Conservation (phyloP, 2,888 invertebrate species). For the Thera britannica region DNA sequence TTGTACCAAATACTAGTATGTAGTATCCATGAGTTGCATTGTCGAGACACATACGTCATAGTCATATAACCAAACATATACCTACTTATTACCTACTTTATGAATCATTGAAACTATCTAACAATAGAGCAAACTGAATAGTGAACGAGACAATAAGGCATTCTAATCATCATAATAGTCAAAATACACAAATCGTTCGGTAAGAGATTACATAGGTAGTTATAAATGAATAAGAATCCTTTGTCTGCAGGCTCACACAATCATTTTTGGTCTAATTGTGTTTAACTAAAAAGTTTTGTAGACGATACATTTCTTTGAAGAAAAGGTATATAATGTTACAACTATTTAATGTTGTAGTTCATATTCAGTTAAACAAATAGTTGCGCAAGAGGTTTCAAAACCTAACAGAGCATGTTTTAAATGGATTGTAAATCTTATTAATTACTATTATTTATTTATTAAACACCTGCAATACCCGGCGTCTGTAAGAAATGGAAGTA, state of each 20-base stretch:
- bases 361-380: neutral
- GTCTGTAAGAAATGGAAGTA: too few relatives aligned
- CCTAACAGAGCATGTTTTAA: too few relatives aligned
- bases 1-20: too few relatives aligned
- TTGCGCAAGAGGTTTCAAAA: neutral
- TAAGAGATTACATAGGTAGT: slow-evolving; percentile 53
- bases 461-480: too few relatives aligned
- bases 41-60: neutral
- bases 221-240: slow-evolving; percentile 11
- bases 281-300: slow-evolving; percentile 5
- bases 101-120: slow-evolving; percentile 23
- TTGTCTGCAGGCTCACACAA: slow-evolving; percentile 13
- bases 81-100: neutral
- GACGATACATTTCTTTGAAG: slow-evolving; percentile 3
- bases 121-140: slow-evolving; percentile 37
- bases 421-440: too few relatives aligned
- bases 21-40: neutral
- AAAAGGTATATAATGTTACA: neutral
- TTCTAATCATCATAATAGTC: slow-evolving; percentile 43
- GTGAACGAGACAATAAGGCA: slow-evolving; percentile 33
- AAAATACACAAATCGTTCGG: slow-evolving; percentile 48
- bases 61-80: slow-evolving; percentile 8
- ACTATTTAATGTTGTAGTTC: neutral
- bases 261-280: slow-evolving; percentile 8
- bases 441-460: too few relatives aligned